Conservation (phyloP, 2,888 invertebrate genomes). For the Polietes domitor region DNA sequence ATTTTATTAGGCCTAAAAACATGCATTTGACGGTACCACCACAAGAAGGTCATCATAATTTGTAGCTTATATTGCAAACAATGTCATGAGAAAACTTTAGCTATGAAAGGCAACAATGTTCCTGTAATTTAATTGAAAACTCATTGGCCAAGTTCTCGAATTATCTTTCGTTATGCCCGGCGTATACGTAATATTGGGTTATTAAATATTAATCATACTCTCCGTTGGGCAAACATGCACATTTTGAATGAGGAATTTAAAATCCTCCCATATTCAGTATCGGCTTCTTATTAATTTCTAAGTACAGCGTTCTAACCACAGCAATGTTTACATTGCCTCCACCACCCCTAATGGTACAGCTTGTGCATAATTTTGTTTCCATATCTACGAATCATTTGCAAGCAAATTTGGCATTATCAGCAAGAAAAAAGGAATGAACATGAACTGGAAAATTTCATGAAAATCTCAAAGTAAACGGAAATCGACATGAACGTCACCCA, state of each 20-base stretch:
- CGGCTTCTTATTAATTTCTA: not conserved
- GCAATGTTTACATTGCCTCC: not conserved
- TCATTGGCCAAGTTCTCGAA: not conserved
- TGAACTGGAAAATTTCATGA: constrained; percentile 9
- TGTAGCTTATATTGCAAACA: too few relatives aligned
- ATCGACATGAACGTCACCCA: not conserved
- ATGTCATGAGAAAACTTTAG: not conserved
- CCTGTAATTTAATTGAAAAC: too few relatives aligned
- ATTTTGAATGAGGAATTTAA: not conserved
- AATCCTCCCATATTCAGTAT: not conserved
- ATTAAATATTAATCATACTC: constrained; percentile 40
- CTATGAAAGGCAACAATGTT: not conserved
- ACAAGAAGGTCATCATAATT: too few relatives aligned
- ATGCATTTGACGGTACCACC: too few relatives aligned
- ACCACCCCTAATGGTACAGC: not conserved
- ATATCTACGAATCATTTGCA: constrained; percentile 18
- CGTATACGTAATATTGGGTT: constrained; percentile 23
- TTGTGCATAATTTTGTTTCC: constrained; percentile 15
- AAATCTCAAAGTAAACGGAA: constrained; percentile 31
- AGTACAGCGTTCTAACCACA: not conserved
- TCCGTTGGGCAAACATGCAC: not conserved
- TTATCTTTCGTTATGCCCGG: too few relatives aligned
- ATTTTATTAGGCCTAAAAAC: too few relatives aligned
- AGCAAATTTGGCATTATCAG: constrained; percentile 24
- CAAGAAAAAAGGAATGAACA: not conserved